Conservation (phyloP, 2,888 invertebrate species). For the Temnothorax rugatulus region DNA sequence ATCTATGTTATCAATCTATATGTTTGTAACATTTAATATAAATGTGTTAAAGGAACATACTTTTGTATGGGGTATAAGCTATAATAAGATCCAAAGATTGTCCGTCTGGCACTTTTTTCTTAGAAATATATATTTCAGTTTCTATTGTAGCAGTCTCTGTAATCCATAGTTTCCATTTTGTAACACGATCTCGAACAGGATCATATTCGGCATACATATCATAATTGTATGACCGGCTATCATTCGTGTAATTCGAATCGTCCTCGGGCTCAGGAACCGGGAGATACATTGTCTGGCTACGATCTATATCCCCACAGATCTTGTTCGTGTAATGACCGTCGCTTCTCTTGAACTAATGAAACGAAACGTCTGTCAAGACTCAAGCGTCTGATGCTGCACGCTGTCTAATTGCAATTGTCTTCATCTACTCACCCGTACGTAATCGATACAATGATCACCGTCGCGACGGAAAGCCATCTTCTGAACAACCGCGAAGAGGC, state of each 20-base stretch:
- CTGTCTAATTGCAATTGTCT: background rate
- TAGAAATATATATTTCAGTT: conserved; percentile 86
- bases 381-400: background rate
- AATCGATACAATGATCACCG: conserved; percentile 86
- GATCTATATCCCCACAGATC: conserved; percentile 84
- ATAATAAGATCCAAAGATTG: conserved; percentile 85
- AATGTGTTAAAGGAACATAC: conserved; percentile 76
- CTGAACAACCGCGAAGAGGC: conserved; percentile 87
- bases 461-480: conserved; percentile 84
- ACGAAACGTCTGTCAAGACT: background rate
- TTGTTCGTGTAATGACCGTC: conserved; percentile 78
- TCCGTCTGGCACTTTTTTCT: conserved; percentile 77
- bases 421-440: conserved; percentile 82
- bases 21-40: conserved; percentile 1
- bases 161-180: background rate
- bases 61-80: conserved; percentile 86
- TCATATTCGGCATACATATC: conserved; percentile 64
- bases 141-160: conserved; percentile 81
- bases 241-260: background rate
- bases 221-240: background rate
- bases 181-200: conserved; percentile 26
- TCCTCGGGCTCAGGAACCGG: conserved; percentile 55
- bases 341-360: conserved; percentile 78
- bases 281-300: conserved; percentile 68
- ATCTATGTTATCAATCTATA: background rate